Percentiles rank a stretch among this genome's conserved stretches.
These are phyloP conservation scores for Embidobia sp. DNA, from an alignment of 2,888 invertebrate genomes.

Conservation along the genomic window DNA sequence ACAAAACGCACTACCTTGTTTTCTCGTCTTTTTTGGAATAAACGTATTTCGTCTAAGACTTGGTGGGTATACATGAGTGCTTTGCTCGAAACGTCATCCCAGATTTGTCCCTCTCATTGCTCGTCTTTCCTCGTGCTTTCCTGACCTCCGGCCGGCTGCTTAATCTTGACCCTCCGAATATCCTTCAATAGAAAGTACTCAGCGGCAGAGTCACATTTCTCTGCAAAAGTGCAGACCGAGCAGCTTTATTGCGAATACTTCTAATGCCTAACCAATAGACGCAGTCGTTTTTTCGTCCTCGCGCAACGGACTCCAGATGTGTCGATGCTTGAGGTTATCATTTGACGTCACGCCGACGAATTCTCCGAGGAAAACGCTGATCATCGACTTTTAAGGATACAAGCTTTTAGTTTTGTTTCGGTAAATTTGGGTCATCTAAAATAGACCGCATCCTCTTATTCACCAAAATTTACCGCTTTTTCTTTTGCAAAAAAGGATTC, in stretches of 20 bases:
- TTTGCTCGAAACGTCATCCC: conserved; percentile 18
- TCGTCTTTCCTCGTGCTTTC: background rate
- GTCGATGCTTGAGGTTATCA: background rate
- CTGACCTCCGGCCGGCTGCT: conserved; percentile 1
- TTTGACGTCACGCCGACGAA: conserved; percentile 2
- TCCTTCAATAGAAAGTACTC: conserved; percentile 45
- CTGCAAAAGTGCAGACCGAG: conserved; percentile 27
- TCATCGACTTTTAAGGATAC: background rate
- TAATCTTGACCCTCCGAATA: conserved; percentile 43
- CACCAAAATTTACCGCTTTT: no score
- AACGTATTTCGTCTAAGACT: conserved; percentile 54
- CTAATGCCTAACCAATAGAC: conserved; percentile 4
- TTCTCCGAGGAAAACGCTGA: background rate
- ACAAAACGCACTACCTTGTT: conserved; percentile 46
- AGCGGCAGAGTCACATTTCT: conserved; percentile 11
- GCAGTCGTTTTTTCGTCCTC: conserved; percentile 1
- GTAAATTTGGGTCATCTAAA: background rate
- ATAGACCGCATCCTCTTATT: no score
- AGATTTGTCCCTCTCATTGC: background rate
- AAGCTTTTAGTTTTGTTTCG: background rate
- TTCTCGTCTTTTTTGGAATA: conserved; percentile 52
- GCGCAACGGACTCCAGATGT: background rate
- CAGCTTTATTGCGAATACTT: conserved; percentile 32
- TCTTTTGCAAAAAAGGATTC: no score
- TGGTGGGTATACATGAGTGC: conserved; percentile 17